These are phyloP conservation scores for Mycalesis mineus DNA, from an alignment of 2,888 invertebrate species.

Conservation along the genomic window DNA sequence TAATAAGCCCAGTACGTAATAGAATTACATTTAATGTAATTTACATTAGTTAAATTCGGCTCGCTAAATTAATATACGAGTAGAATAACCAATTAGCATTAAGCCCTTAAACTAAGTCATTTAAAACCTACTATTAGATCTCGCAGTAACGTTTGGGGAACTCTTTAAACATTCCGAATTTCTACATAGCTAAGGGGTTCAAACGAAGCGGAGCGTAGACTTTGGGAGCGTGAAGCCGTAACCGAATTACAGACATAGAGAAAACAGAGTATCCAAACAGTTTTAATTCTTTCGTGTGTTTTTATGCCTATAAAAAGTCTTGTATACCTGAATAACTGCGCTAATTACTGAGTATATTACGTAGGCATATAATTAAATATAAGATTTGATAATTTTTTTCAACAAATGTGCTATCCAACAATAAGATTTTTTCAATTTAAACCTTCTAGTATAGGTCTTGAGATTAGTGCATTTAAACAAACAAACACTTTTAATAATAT, in stretches of 20 bases:
- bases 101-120: conserved; percentile 1
- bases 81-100: not conserved
- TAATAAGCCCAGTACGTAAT: not conserved
- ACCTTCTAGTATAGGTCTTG: no score
- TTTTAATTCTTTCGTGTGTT: no score
- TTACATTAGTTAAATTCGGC: not conserved
- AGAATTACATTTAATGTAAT: not conserved
- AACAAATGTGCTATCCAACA: no score
- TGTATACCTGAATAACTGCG: no score
- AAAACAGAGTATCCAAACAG: conserved; percentile 28
- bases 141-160: conserved; percentile 48
- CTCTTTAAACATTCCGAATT: conserved; percentile 62
- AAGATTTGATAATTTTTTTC: no score
- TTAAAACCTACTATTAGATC: conserved; percentile 18
- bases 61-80: not conserved
- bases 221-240: conserved; percentile 58
- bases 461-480: no score
- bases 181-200: conserved; percentile 50
- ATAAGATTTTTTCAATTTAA: no score
- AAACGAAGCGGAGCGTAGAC: conserved; percentile 52
- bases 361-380: no score
- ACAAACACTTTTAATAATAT: no score
- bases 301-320: no score
- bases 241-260: conserved; percentile 42
- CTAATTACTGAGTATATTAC: no score